Evolutionary conservation across 2,797 vertebrate genomes (phyloP).

Genomic region (Telmatherina bonti): DNA sequence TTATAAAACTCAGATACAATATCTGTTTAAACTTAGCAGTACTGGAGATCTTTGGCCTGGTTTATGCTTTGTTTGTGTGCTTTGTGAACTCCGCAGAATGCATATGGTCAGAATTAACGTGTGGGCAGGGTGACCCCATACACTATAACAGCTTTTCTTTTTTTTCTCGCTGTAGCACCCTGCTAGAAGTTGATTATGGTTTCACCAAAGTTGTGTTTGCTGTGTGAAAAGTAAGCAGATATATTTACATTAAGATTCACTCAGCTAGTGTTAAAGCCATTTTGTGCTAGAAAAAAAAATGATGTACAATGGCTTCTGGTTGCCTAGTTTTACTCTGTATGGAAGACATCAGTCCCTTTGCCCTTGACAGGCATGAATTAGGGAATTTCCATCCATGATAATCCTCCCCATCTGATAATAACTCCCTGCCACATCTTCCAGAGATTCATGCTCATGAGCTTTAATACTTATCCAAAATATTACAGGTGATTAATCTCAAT

Average conservation of each 20-base stretch:
- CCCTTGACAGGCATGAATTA: constrained; percentile 58
- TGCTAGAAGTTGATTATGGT: constrained; percentile 26
- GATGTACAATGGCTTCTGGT: constrained; percentile 27
- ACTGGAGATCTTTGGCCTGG: constrained; percentile 42
- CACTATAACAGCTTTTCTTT: constrained; percentile 35
- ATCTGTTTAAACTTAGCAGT: constrained; percentile 25
- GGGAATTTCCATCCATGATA: constrained; percentile 61
- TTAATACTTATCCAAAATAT: constrained; percentile 50
- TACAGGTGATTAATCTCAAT: constrained; percentile 64
- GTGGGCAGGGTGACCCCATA: constrained; percentile 56
- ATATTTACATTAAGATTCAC: background rate
- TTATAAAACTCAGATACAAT: constrained; percentile 20
- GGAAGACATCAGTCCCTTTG: constrained; percentile 38
- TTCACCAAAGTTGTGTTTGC: background rate
- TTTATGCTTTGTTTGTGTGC: constrained; percentile 33
- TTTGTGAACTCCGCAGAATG: constrained; percentile 32
- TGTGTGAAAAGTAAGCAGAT: constrained; percentile 23
- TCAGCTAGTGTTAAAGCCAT: background rate
- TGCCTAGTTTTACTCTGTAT: constrained; percentile 42
- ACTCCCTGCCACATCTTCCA: constrained; percentile 60
- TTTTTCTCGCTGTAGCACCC: constrained; percentile 14
- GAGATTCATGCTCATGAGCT: constrained; percentile 41
- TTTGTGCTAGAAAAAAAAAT: constrained; percentile 17
- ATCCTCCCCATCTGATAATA: constrained; percentile 62
- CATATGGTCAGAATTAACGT: constrained; percentile 37